Conservation (phyloP, 2,888 invertebrate species). For the Conus canariensis region DNA sequence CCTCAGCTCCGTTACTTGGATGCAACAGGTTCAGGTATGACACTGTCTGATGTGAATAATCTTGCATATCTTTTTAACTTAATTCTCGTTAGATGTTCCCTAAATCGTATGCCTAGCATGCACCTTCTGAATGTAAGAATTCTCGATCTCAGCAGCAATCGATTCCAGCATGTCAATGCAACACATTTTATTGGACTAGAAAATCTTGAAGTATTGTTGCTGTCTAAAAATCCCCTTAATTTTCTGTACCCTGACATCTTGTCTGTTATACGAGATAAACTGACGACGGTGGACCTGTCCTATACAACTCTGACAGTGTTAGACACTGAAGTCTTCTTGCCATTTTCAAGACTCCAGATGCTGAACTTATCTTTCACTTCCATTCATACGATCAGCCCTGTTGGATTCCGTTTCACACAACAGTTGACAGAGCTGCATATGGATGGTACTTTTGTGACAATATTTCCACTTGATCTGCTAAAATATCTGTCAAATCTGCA, state of each 20-base stretch:
- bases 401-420: background rate
- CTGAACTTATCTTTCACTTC: background rate
- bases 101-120: background rate
- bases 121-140: background rate
- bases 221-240: background rate
- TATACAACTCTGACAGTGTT: background rate
- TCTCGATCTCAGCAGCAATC: background rate
- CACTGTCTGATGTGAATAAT: background rate
- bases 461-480: background rate
- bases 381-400: background rate
- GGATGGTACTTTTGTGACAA: background rate
- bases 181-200: background rate
- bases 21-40: conserved; percentile 4
- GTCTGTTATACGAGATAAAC: background rate
- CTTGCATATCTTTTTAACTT: background rate
- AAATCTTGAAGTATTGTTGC: background rate
- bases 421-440: background rate
- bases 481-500: background rate
- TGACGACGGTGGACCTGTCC: background rate
- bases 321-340: background rate
- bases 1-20: background rate
- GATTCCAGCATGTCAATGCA: background rate
- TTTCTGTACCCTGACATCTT: background rate
- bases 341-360: background rate
- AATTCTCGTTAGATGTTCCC: background rate